Evolutionary conservation across 2,888 invertebrate genomes (phyloP), one percentile per base, ranked within the genome.

Genomic region (Idaea biselata): DNA sequence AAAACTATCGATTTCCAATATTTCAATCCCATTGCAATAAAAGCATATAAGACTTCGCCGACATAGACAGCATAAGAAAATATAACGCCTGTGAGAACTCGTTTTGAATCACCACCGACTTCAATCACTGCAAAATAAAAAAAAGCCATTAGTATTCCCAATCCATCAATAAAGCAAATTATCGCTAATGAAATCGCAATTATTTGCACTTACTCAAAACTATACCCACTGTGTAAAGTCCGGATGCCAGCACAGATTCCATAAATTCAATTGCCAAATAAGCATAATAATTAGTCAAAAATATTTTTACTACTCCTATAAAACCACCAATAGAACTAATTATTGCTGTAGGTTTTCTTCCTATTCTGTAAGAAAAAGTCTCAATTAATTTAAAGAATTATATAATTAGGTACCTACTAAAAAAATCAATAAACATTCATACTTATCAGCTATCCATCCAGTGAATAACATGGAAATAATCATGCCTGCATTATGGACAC

Each of bases 381-480:
- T 44, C 8, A 44, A 32, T 32, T 32, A 32, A 32, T 8, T 32
- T 32, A 32, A 32, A 44, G 44, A 7, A 44, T 44, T 3, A 7
- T 44, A 11, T 33, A 33, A 33, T 1, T 33, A 7, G 33, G 7
- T 14, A 25, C 5, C 1, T 25, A 25, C 5, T 60, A 55, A 33
- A 53, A 55, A 8, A 55, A 18, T 32, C 17, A n/a, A n/a, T n/a
- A n/a, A n/a, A n/a, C 18, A 58, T 78, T 78, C 44, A 11, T 80
- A 89, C 89, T 82, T 94, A 79, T 95, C 95, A 58, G 95, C 94
- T 64, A 95, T 79, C 76, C 94, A 92, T 68, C 95, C 95, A 25
- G 94, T 87, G 17, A 94, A 80, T 60, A 94, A 88, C 78, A 95
- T 87, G 0, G 95, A 94, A 14, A 94, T 81, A 63, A 95, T 93